Percentiles rank a stretch among this genome's conserved stretches.
Evolutionary conservation across 2,888 invertebrate species (phyloP).

Genomic region (Lepidochitona cinerea): DNA sequence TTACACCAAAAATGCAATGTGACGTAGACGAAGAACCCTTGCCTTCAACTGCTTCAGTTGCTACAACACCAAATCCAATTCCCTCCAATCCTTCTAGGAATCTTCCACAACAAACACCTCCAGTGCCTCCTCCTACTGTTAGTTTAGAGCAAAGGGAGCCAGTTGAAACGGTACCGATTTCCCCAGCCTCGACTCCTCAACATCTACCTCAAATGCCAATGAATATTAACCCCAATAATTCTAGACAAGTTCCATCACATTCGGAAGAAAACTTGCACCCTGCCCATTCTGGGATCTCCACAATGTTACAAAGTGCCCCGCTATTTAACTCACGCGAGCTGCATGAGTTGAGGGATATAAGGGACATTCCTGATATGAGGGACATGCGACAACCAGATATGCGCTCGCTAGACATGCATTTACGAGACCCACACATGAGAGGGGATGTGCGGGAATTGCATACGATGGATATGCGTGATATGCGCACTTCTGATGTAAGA

Average conservation of each 20-base stretch:
- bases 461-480: background rate
- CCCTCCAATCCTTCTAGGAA: background rate
- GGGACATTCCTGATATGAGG: background rate
- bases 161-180: background rate
- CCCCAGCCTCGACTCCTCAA: background rate
- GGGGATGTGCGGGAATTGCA: background rate
- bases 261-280: background rate
- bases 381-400: background rate
- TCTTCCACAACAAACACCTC: background rate
- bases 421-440: conserved; percentile 1
- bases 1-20: background rate
- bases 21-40: background rate
- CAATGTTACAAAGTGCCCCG: background rate
- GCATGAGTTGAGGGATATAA: background rate
- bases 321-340: background rate
- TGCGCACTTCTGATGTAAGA: background rate
- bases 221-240: background rate
- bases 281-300: background rate
- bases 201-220: background rate
- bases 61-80: background rate
- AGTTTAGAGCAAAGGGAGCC: background rate
- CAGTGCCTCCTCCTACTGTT: background rate
- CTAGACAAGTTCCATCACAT: background rate
- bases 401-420: background rate
- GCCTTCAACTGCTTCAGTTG: background rate